Evolutionary conservation across 2,113 vertebrate genomes (phyloP).

Genomic region (Carassius gibelio): DNA sequence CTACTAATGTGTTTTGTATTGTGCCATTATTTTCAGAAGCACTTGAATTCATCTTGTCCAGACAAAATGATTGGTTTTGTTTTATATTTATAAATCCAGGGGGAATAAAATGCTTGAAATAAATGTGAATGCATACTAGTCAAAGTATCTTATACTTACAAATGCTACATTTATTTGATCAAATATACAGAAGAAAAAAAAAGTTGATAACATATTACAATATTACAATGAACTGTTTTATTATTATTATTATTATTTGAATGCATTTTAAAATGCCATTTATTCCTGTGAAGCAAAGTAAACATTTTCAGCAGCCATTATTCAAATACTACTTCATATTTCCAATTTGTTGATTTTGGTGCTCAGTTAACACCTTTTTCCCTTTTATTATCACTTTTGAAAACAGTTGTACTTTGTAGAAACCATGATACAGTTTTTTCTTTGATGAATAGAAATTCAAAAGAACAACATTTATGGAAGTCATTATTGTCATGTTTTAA

Average conservation of each 20-base stretch:
- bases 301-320: no score
- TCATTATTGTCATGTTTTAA: neutral
- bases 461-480: no score
- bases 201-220: no score
- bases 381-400: neutral
- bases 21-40: neutral
- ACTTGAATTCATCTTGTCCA: neutral
- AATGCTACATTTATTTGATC: neutral
- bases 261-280: neutral
- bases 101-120: neutral
- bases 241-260: no score
- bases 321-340: neutral
- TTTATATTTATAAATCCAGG: neutral
- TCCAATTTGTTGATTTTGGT: neutral
- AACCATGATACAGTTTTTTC: neutral
- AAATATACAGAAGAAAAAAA: neutral
- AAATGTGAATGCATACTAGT: no score
- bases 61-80: neutral
- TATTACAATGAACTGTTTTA: no score
- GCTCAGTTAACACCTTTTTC: neutral
- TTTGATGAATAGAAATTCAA: neutral
- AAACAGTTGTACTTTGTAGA: neutral
- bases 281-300: neutral
- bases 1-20: neutral
- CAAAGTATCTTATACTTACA: neutral